phyloP scores from a whole-genome alignment of 2,113 vertebrate species.

The Cercopithecus mona region DNA sequence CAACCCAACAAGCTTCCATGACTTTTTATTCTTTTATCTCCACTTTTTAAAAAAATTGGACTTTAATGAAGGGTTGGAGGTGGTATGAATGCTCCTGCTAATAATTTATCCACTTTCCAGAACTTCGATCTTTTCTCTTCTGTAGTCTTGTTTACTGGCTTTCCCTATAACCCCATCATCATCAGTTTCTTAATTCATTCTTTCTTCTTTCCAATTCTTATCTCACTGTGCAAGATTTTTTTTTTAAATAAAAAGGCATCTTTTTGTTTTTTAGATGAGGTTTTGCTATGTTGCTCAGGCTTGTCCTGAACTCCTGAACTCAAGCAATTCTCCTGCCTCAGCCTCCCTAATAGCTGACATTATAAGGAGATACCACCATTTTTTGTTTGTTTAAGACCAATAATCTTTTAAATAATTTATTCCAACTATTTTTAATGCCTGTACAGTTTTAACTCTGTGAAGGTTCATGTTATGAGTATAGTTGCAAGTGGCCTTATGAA shows the following conservation, averaged over 20 bases:
- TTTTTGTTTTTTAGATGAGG: neutral
- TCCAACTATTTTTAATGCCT: neutral
- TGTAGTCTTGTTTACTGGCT: neutral
- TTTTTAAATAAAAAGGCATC: neutral
- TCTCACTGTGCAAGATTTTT: neutral
- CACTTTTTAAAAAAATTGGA: too few species aligned
- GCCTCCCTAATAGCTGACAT: neutral
- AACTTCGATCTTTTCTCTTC: neutral
- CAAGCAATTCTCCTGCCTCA: neutral
- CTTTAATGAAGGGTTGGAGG: neutral
- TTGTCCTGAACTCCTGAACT: neutral
- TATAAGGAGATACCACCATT: neutral
- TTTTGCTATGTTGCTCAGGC: neutral
- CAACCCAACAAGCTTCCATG: neutral
- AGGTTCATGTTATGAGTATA: neutral
- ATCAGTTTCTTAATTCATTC: neutral
- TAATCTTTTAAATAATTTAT: slow-evolving; percentile 2
- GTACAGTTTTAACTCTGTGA: slow-evolving; percentile 23
- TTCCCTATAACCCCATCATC: neutral
- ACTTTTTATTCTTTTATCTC: neutral
- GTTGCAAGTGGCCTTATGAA: neutral
- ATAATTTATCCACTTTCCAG: neutral
- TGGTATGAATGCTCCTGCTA: neutral
- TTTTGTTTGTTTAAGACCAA: neutral
- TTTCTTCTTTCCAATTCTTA: neutral